Conservation (phyloP, 2,888 invertebrate species). For the Aelia acuminata region DNA sequence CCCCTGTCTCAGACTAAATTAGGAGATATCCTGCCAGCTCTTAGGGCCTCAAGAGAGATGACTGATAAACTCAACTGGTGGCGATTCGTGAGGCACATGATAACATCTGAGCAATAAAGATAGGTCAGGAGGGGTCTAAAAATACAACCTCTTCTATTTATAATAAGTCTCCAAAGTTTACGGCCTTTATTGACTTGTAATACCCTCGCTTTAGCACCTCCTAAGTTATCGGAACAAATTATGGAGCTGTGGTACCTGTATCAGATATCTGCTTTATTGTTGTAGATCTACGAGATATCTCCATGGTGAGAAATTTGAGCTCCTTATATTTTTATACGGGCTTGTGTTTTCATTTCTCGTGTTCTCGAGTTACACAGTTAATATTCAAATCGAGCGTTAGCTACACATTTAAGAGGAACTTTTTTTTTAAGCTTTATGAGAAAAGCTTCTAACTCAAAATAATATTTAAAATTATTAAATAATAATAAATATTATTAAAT, state of each 20-base stretch:
- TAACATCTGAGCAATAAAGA: slow-evolving; percentile 1
- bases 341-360: background rate
- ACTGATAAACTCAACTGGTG: background rate
- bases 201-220: background rate
- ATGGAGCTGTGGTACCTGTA: background rate
- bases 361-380: background rate
- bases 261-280: slow-evolving; percentile 27
- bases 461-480: too few relatives aligned
- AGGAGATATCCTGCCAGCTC: background rate
- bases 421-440: background rate
- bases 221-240: slow-evolving; percentile 22
- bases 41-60: slow-evolving; percentile 2
- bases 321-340: background rate
- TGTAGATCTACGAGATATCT: slow-evolving; percentile 13
- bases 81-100: slow-evolving; percentile 17
- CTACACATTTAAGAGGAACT: background rate
- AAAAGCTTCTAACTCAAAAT: too few relatives aligned
- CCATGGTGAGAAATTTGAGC: background rate
- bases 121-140: background rate
- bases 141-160: slow-evolving; percentile 5
- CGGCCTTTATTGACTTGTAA: slow-evolving; percentile 34
- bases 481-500: too few relatives aligned
- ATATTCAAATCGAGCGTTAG: too few relatives aligned
- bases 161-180: slow-evolving; percentile 19
- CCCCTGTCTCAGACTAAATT: background rate